Evolutionary conservation across 2,888 invertebrate species (phyloP).

Genomic region (Zhengitettix transpicula): DNA sequence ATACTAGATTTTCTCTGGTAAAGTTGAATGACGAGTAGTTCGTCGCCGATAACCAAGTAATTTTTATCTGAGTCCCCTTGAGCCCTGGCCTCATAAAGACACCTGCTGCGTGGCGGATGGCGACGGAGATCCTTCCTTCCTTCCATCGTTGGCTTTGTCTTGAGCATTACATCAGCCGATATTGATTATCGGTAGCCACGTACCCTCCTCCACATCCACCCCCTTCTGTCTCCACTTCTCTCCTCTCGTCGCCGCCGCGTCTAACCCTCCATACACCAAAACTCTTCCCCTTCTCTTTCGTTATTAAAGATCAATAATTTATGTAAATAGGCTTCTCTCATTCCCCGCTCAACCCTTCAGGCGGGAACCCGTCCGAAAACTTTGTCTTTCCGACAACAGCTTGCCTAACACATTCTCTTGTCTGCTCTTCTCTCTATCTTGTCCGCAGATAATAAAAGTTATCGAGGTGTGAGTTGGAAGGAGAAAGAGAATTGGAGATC

Average conservation of each 20-base stretch:
- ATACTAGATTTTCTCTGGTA: too few relatives aligned
- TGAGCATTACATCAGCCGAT: neutral
- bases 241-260: constrained; percentile 3
- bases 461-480: constrained; percentile 5
- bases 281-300: constrained; percentile 8
- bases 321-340: constrained; percentile 14
- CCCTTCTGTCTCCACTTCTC: neutral
- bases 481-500: neutral
- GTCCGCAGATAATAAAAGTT: constrained; percentile 1
- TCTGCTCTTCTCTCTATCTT: too few relatives aligned
- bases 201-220: neutral
- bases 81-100: too few relatives aligned
- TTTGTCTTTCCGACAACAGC: neutral
- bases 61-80: too few relatives aligned
- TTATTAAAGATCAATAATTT: constrained; percentile 15
- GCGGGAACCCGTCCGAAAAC: constrained; percentile 3
- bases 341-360: constrained; percentile 5
- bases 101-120: too few relatives aligned
- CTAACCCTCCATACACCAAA: constrained; percentile 1
- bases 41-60: too few relatives aligned
- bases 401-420: neutral
- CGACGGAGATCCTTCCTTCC: too few relatives aligned
- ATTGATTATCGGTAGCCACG: neutral
- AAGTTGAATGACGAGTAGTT: too few relatives aligned
- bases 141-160: too few relatives aligned